Conservation (phyloP, 2,888 invertebrate species). For the Baronia brevicornis region DNA sequence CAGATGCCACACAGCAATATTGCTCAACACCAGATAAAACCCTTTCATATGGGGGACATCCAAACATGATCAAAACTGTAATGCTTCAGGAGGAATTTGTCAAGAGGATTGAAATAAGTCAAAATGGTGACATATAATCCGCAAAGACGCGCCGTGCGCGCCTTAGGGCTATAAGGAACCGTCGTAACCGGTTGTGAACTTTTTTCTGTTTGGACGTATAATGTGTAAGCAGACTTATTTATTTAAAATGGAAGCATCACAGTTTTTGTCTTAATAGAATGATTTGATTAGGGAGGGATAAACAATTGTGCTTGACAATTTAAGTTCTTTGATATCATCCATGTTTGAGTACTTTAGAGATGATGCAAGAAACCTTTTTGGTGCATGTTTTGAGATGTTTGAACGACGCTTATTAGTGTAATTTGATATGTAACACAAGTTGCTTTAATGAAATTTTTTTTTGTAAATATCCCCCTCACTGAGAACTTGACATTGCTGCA, state of each 20-base stretch:
- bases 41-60: slow-evolving; percentile 55
- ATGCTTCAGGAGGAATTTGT: slow-evolving; percentile 73
- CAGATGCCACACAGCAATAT: slow-evolving; percentile 60
- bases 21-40: slow-evolving; percentile 57
- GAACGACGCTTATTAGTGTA: slow-evolving; percentile 57
- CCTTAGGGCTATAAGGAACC: slow-evolving; percentile 68
- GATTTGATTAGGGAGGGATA: slow-evolving; percentile 26
- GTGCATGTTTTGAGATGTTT: slow-evolving; percentile 41
- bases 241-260: slow-evolving; percentile 61
- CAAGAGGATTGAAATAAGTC: slow-evolving; percentile 71
- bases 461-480: slow-evolving; percentile 27
- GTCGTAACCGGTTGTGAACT: slow-evolving; percentile 71
- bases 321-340: too few species aligned
- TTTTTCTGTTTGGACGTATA: slow-evolving; percentile 64
- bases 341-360: too few species aligned
- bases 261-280: slow-evolving; percentile 30
- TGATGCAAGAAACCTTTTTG: slow-evolving; percentile 27
- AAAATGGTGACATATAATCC: slow-evolving; percentile 74
- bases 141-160: slow-evolving; percentile 68
- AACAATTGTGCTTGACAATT: too few species aligned
- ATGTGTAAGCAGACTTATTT: slow-evolving; percentile 71
- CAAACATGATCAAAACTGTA: slow-evolving; percentile 69
- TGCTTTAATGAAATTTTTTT: slow-evolving; percentile 22
- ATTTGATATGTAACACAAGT: slow-evolving; percentile 30
- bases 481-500: slow-evolving; percentile 16